Evolutionary conservation across 1,140 invertebrate species (phyloP).

Genomic region (Hylaeus anthracinus): DNA sequence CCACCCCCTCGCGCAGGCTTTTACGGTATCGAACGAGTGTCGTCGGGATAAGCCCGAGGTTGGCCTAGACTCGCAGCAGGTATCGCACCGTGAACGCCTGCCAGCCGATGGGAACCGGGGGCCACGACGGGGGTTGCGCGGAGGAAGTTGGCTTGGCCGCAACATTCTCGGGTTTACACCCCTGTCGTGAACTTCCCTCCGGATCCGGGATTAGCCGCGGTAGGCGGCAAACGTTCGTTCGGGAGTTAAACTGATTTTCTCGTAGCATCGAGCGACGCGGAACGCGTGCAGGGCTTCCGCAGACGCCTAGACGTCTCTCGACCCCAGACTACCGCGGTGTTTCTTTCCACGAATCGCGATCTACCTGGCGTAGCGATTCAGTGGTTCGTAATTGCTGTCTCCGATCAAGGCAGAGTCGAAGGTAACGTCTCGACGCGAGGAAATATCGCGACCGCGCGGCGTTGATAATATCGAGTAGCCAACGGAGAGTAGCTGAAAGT

Average conservation of each 20-base stretch:
- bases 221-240: conserved; percentile 55
- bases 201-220: conserved; percentile 61
- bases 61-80: conserved; percentile 49
- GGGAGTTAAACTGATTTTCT: conserved; percentile 60
- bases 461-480: not conserved
- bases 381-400: not conserved
- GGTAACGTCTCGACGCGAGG: not conserved
- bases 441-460: not conserved
- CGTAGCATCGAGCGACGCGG: conserved; percentile 15
- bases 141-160: conserved; percentile 58
- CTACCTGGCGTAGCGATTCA: not conserved
- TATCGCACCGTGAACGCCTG: conserved; percentile 28
- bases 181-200: conserved; percentile 60
- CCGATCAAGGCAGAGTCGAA: not conserved
- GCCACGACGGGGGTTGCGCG: not conserved
- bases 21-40: conserved; percentile 65
- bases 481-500: not conserved
- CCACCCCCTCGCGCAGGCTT: conserved; percentile 42
- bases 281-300: not conserved
- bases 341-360: not conserved
- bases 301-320: not conserved
- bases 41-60: conserved; percentile 55
- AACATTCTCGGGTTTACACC: conserved; percentile 68
- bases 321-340: no score
- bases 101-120: conserved; percentile 21